Evolutionary conservation across 2,888 invertebrate genomes (phyloP).

Genomic region (Caenorhabditis becei): DNA sequence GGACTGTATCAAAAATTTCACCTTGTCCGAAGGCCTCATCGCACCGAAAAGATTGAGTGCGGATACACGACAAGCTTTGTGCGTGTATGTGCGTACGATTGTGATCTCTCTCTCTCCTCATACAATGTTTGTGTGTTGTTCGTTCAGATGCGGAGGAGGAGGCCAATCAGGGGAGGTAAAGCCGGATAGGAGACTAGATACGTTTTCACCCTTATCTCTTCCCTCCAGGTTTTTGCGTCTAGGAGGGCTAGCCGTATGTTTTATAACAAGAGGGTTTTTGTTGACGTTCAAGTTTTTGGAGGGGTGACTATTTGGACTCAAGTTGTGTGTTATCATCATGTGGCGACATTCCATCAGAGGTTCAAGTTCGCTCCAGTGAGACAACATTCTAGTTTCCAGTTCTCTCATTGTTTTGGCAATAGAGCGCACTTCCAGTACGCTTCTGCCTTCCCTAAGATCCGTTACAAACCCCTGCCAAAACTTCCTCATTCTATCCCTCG

Average conservation of each 20-base stretch:
- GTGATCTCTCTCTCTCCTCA: conserved; percentile 9
- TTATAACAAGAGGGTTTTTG: not conserved
- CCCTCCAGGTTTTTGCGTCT: conserved; percentile 11
- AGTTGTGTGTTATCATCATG: not conserved
- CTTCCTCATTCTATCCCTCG: conserved; percentile 3
- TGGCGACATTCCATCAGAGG: too few species aligned
- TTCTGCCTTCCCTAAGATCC: not conserved
- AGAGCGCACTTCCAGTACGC: too few species aligned
- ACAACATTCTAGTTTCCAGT: too few species aligned
- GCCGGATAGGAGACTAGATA: conserved; percentile 10
- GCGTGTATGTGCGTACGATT: conserved; percentile 2
- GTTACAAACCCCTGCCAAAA: not conserved
- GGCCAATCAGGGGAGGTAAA: conserved; percentile 6
- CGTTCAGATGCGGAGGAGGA: conserved; percentile 13
- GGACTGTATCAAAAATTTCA: conserved; percentile 24
- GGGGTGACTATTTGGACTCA: not conserved
- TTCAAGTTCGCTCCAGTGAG: too few species aligned
- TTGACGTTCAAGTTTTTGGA: conserved; percentile 8
- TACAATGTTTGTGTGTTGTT: conserved; percentile 38
- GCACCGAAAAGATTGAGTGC: conserved; percentile 5
- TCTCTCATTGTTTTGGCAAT: conserved; percentile 13
- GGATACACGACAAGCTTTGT: not conserved
- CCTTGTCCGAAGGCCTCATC: not conserved
- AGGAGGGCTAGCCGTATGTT: conserved; percentile 10
- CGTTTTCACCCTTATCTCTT: conserved; percentile 4